Percentiles rank a stretch among this genome's conserved stretches.
Conservation (phyloP, 2,888 invertebrate genomes). For the Bellardia bayeri region DNA sequence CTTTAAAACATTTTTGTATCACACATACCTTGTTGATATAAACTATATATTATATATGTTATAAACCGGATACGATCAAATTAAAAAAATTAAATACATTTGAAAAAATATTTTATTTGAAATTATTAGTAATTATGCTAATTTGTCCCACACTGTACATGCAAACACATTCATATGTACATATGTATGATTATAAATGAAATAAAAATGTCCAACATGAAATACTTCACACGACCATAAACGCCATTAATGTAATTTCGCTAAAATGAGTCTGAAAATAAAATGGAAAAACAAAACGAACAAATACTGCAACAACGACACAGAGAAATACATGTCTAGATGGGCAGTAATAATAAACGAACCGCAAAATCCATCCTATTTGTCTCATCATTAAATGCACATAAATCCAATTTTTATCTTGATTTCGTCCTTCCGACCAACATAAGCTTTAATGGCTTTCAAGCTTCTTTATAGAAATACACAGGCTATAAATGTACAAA, state of each 20-base stretch:
- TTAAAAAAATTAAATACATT: too few relatives aligned
- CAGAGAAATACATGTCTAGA: conserved; percentile 33
- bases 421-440: conserved; percentile 63
- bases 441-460: conserved; percentile 63
- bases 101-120: background rate
- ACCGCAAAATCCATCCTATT: conserved; percentile 75
- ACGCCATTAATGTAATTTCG: conserved; percentile 53
- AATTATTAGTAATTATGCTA: background rate
- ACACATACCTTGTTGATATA: too few relatives aligned
- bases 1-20: too few relatives aligned
- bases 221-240: conserved; percentile 50
- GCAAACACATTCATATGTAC: background rate
- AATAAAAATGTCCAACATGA: conserved; percentile 40
- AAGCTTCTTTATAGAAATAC: conserved; percentile 46
- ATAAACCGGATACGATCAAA: background rate
- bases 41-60: too few relatives aligned
- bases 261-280: conserved; percentile 29
- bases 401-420: conserved; percentile 76
- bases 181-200: conserved; percentile 10
- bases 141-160: background rate
- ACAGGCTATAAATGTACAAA: conserved; percentile 35
- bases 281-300: conserved; percentile 30
- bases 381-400: conserved; percentile 76
- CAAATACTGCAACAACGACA: conserved; percentile 24
- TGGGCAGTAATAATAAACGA: conserved; percentile 73